Evolutionary conservation across 2,797 vertebrate species (phyloP).

Genomic region (Lithobates sylvaticus): DNA sequence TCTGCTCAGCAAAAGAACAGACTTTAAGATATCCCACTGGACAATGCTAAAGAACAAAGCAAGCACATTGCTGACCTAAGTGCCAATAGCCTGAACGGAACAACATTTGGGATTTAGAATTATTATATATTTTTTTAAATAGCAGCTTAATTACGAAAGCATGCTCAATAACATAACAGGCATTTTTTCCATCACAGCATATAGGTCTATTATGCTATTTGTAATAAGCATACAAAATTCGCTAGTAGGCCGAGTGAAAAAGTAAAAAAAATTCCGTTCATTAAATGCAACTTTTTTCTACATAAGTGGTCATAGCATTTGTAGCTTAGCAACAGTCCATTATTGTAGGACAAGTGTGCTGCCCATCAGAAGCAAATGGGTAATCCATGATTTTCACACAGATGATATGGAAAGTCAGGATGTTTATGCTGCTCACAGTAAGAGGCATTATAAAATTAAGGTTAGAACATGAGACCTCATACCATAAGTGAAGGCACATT

Average conservation of each 20-base stretch:
- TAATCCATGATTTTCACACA: constrained; percentile 6
- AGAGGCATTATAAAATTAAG: neutral
- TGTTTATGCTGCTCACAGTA: neutral
- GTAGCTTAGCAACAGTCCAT: constrained; percentile 64
- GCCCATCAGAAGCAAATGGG: constrained; percentile 25
- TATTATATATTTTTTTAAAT: neutral
- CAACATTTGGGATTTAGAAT: too few species aligned
- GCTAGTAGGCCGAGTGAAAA: neutral
- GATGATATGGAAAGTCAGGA: neutral
- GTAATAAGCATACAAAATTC: neutral
- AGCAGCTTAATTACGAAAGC: neutral
- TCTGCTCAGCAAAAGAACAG: too few species aligned
- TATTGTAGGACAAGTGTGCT: constrained; percentile 12
- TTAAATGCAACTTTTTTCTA: neutral
- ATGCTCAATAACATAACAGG: neutral
- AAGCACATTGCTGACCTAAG: too few species aligned
- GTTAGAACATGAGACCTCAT: neutral
- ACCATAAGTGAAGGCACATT: too few species aligned
- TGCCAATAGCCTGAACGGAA: too few species aligned
- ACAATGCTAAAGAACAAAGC: too few species aligned
- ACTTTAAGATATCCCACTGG: too few species aligned
- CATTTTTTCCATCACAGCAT: neutral
- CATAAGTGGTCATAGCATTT: constrained; percentile 30
- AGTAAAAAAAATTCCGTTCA: neutral
- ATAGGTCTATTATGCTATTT: neutral